Evolutionary conservation across 2,797 vertebrate species (phyloP).

Genomic region (Anisognathus igniventris): DNA sequence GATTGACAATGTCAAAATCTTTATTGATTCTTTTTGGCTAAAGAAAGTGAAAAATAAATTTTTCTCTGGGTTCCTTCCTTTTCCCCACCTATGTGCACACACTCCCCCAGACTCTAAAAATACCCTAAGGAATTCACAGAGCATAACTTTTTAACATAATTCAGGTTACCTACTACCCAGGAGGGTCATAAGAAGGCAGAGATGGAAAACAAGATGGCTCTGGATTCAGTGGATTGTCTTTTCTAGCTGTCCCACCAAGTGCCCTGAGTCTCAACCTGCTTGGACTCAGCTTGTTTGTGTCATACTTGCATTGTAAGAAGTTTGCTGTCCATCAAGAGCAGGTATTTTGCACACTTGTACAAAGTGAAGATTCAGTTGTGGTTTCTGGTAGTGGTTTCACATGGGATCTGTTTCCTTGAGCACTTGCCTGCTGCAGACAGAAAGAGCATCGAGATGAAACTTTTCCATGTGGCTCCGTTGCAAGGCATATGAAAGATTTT

Average conservation of each 20-base stretch:
- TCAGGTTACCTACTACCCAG: neutral
- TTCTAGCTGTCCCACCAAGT: fast-evolving
- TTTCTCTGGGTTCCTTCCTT: neutral
- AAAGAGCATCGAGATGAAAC: neutral
- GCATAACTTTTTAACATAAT: neutral
- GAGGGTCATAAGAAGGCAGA: neutral
- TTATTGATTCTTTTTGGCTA: neutral
- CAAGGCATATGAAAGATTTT: neutral
- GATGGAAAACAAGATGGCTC: neutral
- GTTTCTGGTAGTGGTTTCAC: neutral
- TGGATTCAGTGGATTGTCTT: neutral
- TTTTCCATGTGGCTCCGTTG: neutral
- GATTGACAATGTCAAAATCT: neutral
- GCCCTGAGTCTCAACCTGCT: fast-evolving
- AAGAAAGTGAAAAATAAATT: neutral
- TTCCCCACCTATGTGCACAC: fast-evolving
- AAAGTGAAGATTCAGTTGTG: neutral
- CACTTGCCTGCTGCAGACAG: neutral
- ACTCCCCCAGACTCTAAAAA: neutral
- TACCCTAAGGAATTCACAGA: neutral
- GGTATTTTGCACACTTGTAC: neutral
- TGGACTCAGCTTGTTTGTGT: neutral
- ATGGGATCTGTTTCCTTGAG: neutral
- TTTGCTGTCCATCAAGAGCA: neutral
- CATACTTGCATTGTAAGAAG: neutral